phyloP scores from a whole-genome alignment of 2,797 vertebrate species.

The Buphagus erythrorhynchus region DNA sequence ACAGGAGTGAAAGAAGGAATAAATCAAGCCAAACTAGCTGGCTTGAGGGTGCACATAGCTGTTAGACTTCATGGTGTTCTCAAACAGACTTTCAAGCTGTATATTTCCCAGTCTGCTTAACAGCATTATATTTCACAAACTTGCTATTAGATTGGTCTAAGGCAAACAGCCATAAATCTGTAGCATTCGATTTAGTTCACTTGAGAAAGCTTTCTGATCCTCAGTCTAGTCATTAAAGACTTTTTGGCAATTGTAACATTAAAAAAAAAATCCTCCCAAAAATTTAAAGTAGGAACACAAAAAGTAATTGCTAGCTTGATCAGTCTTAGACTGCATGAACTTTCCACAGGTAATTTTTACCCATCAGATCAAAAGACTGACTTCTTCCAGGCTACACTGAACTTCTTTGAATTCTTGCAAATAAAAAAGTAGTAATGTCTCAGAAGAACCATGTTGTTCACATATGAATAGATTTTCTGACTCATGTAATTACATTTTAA shows the following conservation, averaged over 20 bases:
- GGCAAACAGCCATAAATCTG: neutral
- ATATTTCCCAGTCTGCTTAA: neutral
- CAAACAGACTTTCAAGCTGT: neutral
- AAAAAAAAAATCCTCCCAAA: neutral
- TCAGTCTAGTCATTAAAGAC: neutral
- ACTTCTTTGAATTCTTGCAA: neutral
- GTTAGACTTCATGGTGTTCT: neutral
- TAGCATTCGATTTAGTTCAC: neutral
- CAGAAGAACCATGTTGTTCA: neutral
- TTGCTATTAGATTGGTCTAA: neutral
- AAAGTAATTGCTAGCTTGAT: neutral
- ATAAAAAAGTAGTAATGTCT: neutral
- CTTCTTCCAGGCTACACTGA: neutral
- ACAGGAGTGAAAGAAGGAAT: neutral
- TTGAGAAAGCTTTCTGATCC: neutral
- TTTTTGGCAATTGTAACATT: neutral
- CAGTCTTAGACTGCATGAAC: neutral
- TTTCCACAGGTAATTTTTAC: neutral
- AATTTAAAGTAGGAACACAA: neutral
- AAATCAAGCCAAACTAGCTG: neutral
- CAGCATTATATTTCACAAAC: neutral
- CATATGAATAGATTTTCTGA: neutral
- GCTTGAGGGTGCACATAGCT: neutral
- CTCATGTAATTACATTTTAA: neutral
- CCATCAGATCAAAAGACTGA: neutral